phyloP scores from a whole-genome alignment of 2,888 invertebrate genomes.

The Cephus rjabovi region DNA sequence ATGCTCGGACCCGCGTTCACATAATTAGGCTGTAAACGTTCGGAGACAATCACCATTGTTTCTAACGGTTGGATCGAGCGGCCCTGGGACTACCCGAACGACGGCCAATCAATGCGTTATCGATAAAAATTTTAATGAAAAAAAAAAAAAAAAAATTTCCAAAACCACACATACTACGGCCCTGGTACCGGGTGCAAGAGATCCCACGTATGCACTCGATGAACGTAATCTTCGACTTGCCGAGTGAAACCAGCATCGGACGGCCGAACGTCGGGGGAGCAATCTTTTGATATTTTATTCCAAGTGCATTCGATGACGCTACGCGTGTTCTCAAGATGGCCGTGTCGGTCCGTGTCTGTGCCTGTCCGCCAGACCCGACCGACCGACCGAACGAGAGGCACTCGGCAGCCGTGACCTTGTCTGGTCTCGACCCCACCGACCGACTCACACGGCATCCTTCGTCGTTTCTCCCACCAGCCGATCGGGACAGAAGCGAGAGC shows the following conservation, averaged over 20 bases:
- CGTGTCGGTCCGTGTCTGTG: slow-evolving; percentile 24
- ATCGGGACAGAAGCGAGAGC: background rate
- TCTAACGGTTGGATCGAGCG: slow-evolving; percentile 34
- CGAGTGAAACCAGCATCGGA: background rate
- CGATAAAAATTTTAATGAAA: background rate
- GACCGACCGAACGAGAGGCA: slow-evolving; percentile 33
- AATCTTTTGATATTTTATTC: slow-evolving; percentile 51
- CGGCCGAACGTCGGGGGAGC: background rate
- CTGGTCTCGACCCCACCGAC: slow-evolving; percentile 48
- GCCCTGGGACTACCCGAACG: slow-evolving; percentile 26
- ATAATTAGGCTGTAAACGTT: slow-evolving; percentile 68
- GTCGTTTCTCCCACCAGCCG: slow-evolving; percentile 25
- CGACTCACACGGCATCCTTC: slow-evolving; percentile 20
- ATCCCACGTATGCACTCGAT: background rate
- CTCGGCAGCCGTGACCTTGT: slow-evolving; percentile 65
- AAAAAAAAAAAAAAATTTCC: background rate
- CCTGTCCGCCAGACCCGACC: background rate
- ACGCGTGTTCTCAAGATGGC: slow-evolving; percentile 58
- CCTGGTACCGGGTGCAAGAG: background rate
- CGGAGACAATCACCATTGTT: slow-evolving; percentile 67
- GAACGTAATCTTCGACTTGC: background rate
- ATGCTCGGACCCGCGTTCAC: slow-evolving; percentile 63
- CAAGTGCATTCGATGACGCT: slow-evolving; percentile 49
- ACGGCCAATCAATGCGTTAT: background rate
- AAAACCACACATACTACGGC: background rate